Base-by-base conservation (phyloP, 2,113 vertebrate species). In the Pachyramphus minor region DNA sequence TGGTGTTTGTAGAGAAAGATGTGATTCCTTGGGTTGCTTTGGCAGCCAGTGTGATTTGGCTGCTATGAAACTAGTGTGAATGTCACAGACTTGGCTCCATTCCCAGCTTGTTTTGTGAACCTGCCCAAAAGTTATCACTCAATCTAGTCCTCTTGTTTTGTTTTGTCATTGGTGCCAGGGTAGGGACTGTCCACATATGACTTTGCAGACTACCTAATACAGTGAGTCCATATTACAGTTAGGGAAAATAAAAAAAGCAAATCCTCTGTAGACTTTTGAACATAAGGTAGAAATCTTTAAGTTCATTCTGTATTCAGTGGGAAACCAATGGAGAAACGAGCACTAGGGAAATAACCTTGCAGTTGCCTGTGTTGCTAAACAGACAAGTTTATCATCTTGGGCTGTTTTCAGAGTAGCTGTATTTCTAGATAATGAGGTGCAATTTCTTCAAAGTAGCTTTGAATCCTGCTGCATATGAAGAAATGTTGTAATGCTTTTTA, bases 371-470 rank as follows among this genome's bases (percentile, higher is more conserved):
- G 78, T 67, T 95, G 93, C 89, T 93, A 64, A 95, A 93, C 33
- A 94, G 87, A 42, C 60, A 63, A 62, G 89, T 79, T 87, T 88
- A 56, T 90, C 87, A 94, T 93, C 60, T 53, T 75, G 49, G 37
- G 45, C 56, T 82, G 27, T 75, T 95, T 96, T 83, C 63, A 86
- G 72, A 31, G 72, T 66, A 71, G 78, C 30, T 96, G 66, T 90
- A 88, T 94, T 97, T 92, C 77, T 78, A 96, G 64, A 84, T 95
- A 97, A 97, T 85, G 88, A 97, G 81, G 78, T 14, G 22, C 80
- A 96, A 94, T 97, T 91, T 95, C 87, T 93, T 80, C 84, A 84
- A 90, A 76, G 52, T 28, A 89, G 58, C 58, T 93, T 93, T 95
- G 93, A 93, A 90, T 86, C 84, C 64, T 91, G n/a, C 64, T 93